phyloP scores from a whole-genome alignment of 2,113 vertebrate species.

The Tychaedon coryphoeus region DNA sequence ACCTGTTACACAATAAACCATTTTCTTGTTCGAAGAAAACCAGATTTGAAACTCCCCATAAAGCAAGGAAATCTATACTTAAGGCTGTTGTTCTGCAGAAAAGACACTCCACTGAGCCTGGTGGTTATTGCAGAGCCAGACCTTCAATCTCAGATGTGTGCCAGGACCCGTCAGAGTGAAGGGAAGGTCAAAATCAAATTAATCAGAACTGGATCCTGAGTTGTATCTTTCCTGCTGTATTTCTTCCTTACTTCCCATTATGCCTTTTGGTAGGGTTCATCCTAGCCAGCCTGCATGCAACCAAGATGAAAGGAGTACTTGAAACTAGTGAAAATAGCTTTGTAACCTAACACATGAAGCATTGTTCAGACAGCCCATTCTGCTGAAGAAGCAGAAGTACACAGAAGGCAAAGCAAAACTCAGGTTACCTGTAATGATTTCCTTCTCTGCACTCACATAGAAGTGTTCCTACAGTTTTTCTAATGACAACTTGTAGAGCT shows the following conservation, averaged over 20 bases:
- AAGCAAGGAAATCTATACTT: not conserved
- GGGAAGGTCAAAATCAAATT: not conserved
- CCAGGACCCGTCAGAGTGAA: not conserved
- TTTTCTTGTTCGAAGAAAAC: not conserved
- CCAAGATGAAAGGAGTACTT: not conserved
- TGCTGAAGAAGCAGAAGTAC: not conserved
- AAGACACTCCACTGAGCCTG: not conserved
- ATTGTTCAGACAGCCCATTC: not conserved
- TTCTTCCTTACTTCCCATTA: not conserved
- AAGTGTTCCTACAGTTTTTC: not conserved
- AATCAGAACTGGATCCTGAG: not conserved
- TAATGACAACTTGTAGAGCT: not conserved
- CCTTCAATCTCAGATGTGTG: not conserved
- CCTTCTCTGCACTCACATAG: not conserved
- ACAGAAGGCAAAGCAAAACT: not conserved
- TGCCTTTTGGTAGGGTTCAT: not conserved
- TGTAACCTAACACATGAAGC: not conserved
- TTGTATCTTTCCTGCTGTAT: not conserved
- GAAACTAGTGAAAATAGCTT: not conserved
- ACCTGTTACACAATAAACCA: not conserved
- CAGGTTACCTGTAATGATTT: not conserved
- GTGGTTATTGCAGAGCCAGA: not conserved
- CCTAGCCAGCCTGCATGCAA: not conserved
- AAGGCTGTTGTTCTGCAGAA: not conserved
- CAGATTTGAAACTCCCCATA: not conserved